Conservation (phyloP, 2,797 vertebrate genomes). For the Sphaeramia orbicularis region DNA sequence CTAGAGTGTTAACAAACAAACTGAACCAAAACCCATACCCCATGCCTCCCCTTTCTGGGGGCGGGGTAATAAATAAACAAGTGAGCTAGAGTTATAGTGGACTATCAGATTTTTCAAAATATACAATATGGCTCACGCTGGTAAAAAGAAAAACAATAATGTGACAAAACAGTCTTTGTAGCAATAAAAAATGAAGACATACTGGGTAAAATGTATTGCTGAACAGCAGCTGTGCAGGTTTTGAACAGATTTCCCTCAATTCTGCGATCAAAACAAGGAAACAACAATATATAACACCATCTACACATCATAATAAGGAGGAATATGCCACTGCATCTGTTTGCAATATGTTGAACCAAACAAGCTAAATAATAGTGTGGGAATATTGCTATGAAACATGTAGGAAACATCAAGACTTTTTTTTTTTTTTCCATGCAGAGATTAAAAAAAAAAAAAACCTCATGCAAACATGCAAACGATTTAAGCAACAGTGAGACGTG, state of each 20-base stretch:
- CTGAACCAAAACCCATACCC: too few species aligned
- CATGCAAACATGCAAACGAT: too few species aligned
- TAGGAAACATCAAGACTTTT: too few species aligned
- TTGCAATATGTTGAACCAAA: conserved; percentile 22
- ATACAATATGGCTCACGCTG: too few species aligned
- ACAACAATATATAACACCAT: conserved; percentile 51
- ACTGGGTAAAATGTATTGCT: background rate
- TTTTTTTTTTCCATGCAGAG: background rate
- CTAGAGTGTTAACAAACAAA: too few species aligned
- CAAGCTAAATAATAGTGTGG: conserved; percentile 1
- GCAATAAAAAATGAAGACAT: background rate
- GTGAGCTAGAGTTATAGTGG: too few species aligned
- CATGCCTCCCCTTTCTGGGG: too few species aligned
- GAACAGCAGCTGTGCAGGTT: conserved; percentile 56
- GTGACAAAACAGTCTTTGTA: background rate
- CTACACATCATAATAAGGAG: conserved; percentile 56
- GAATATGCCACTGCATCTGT: conserved; percentile 68
- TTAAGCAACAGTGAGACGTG: too few species aligned
- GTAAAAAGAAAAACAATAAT: background rate
- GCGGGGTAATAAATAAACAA: too few species aligned
- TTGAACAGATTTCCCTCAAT: conserved; percentile 61
- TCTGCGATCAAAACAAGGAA: conserved; percentile 52
- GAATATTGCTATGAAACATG: conserved; percentile 13
- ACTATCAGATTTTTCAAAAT: too few species aligned
- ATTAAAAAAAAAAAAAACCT: too few species aligned